Evolutionary conservation across 2,888 invertebrate genomes (phyloP).

Genomic region (Pilophorus perplexus): DNA sequence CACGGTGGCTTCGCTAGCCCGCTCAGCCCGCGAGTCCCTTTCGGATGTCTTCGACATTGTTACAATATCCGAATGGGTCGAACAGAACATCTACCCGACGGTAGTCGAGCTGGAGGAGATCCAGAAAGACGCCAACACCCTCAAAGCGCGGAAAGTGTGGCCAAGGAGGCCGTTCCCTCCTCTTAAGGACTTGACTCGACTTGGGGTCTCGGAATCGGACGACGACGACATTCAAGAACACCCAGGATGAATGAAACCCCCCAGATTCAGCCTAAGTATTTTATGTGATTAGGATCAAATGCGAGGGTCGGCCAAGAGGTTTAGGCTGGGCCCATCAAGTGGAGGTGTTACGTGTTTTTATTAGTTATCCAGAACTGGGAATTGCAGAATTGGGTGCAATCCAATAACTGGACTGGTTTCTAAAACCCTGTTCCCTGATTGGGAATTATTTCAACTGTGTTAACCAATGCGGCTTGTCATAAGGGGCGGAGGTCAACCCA

Average conservation of each 20-base stretch:
- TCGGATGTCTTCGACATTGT: constrained; percentile 61
- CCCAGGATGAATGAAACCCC: constrained; percentile 23
- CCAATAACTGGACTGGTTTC: no score
- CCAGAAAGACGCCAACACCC: constrained; percentile 56
- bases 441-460: no score
- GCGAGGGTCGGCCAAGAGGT: no score
- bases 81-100: constrained; percentile 63
- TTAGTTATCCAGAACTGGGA: no score
- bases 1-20: constrained; percentile 57
- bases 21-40: constrained; percentile 59
- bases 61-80: constrained; percentile 65
- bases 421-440: no score
- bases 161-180: constrained; percentile 61
- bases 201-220: constrained; percentile 52
- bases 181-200: constrained; percentile 54
- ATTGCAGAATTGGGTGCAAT: no score
- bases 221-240: constrained; percentile 33
- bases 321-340: no score
- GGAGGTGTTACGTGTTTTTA: no score
- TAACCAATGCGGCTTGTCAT: no score
- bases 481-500: no score
- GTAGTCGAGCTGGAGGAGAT: constrained; percentile 57
- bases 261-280: neutral
- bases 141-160: constrained; percentile 60
- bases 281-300: constrained; percentile 16